Percentiles rank a stretch among this genome's conserved stretches.
Evolutionary conservation across 2,888 invertebrate genomes (phyloP).

Genomic region (Julus scandinavius): DNA sequence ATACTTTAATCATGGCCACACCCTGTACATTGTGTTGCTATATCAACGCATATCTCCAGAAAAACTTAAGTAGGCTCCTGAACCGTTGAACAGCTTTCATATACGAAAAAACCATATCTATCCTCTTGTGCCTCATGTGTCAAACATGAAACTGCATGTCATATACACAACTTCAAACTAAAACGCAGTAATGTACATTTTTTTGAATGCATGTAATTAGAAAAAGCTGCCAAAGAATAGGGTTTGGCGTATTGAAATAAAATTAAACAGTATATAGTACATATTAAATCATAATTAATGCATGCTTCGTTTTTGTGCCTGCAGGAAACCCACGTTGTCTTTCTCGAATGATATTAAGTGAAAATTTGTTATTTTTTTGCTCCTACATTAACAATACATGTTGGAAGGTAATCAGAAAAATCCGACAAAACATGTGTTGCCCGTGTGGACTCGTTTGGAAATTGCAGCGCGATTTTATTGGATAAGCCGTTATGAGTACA

Average conservation of each 20-base stretch:
- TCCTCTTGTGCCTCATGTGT: no score
- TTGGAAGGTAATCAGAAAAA: conserved; percentile 20
- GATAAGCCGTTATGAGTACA: conserved; percentile 11
- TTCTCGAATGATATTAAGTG: conserved; percentile 13
- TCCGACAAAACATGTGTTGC: conserved; percentile 17
- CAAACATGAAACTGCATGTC: no score
- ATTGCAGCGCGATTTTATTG: conserved; percentile 33
- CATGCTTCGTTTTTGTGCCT: not conserved
- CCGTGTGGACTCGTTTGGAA: not conserved
- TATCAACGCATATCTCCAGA: not conserved
- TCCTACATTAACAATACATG: conserved; percentile 17
- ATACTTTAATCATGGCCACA: no score
- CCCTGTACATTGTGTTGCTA: not conserved
- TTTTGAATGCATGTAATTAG: not conserved
- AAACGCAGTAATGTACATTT: not conserved
- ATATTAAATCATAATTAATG: conserved; percentile 33
- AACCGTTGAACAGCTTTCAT: no score
- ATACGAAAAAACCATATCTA: no score
- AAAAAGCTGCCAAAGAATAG: not conserved
- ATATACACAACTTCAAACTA: not conserved
- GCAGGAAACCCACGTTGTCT: not conserved
- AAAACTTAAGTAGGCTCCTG: not conserved
- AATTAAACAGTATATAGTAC: not conserved
- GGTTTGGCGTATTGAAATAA: not conserved
- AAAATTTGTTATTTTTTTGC: not conserved